Base-by-base conservation (phyloP, 2,888 invertebrate genomes). In the Unio delphinus region DNA sequence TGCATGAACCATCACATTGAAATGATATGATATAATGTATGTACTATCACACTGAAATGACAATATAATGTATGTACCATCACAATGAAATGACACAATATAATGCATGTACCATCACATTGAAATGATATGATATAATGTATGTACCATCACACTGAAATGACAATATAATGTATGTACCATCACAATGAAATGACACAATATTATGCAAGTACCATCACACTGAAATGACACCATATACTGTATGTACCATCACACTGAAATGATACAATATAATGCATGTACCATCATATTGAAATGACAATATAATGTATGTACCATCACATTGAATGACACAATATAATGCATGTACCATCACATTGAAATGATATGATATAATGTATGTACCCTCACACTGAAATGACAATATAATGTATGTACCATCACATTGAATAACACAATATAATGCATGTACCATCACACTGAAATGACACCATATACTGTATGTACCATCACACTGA, bases 301-400 rank as follows among this genome's bases (percentile, higher is more conserved):
- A 67, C 26, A 63, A 28, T 28, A 8, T 28, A 28, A 1, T 28
- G 28, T 28, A 92, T 68, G 95, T 95, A 20, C 99, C 99, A 91
- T 98, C 97, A 91, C 97, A 97, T 97, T 97, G 90, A 67, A 93
- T 20, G 68, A 67, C 26, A 63, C 23, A 57, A 28, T 28, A 8
- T 28, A 28, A 28, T 28, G 28, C 3, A 92, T 68, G 95, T 95
- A 20, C 99, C 99, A 91, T 98, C 97, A 91, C 97, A 97, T 97
- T 97, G 90, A 67, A 93, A 92, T 20, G 68, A 67, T 26, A 63
- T 26, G 56, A 28, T 28, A 8, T 28, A 28, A 28, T 28, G 28
- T 28, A 92, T 68, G 95, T 95, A 20, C 99, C 99, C 91, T 98
- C 97, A 91, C 97, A 97, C 97, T 97, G 90, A 67, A 93, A 92